A percentile compares a stretch with the other conserved stretches of the same genome.
These are phyloP conservation scores for Arothron firmamentum DNA, from an alignment of 2,113 vertebrate species.

Conservation along the genomic window DNA sequence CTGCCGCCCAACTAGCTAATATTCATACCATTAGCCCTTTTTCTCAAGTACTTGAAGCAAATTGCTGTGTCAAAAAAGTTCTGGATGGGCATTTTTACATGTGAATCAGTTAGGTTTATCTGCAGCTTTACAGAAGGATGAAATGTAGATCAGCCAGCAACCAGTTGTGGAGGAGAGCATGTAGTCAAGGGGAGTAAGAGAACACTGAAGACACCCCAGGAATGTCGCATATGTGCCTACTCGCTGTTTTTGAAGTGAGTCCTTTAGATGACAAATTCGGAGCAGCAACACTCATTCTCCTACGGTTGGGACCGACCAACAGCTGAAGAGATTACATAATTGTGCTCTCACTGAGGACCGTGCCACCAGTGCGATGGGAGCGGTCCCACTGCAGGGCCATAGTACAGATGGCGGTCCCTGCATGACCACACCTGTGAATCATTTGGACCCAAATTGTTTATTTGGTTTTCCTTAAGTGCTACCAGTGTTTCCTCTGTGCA, in stretches of 20 bases:
- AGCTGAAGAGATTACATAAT: constrained; percentile 78
- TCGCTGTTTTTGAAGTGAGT: constrained; percentile 18
- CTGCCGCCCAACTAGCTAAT: too few relatives aligned
- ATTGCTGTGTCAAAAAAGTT: neutral
- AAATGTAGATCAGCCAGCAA: constrained; percentile 13
- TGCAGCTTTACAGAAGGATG: neutral
- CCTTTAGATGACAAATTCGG: constrained; percentile 14
- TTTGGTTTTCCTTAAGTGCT: constrained; percentile 77
- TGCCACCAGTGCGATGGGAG: constrained; percentile 48
- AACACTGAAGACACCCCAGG: constrained; percentile 20
- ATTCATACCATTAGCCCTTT: too few relatives aligned
- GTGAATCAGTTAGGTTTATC: neutral
- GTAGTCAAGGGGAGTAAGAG: constrained; percentile 44
- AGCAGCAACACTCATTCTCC: constrained; percentile 16
- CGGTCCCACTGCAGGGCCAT: constrained; percentile 51
- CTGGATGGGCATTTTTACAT: neutral
- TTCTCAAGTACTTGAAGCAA: too few relatives aligned
- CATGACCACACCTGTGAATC: constrained; percentile 79
- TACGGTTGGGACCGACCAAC: constrained; percentile 50
- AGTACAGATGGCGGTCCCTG: constrained; percentile 68
- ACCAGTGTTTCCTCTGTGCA: constrained; percentile 76
- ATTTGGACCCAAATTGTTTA: constrained; percentile 79
- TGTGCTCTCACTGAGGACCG: constrained; percentile 48
- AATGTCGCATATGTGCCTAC: constrained; percentile 28
- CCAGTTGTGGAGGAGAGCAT: constrained; percentile 39